Percentiles rank a stretch among this genome's conserved stretches.
Evolutionary conservation across 2,797 vertebrate species (phyloP).

Genomic region (Cryptoblepharus egeriae): DNA sequence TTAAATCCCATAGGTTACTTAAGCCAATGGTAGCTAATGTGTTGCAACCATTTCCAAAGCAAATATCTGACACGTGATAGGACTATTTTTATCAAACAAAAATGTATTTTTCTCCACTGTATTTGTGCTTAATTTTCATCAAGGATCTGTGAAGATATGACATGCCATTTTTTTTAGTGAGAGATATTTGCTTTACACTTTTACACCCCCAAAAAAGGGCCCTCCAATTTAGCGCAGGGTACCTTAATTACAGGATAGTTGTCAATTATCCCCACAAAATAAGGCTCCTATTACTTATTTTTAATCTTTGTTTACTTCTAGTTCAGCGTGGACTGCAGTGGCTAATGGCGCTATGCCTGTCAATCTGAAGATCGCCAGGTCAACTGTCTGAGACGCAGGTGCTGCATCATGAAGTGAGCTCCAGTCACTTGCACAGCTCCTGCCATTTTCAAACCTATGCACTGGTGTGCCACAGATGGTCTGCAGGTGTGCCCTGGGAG

Average conservation of each 20-base stretch:
- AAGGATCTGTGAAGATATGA: not conserved
- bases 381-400: too few relatives aligned
- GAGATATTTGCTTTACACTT: not conserved
- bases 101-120: not conserved
- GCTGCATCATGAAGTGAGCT: too few relatives aligned
- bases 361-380: too few relatives aligned
- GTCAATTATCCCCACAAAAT: not conserved
- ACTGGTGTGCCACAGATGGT: too few relatives aligned
- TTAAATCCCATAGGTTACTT: constrained; percentile 35
- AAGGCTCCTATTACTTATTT: not conserved
- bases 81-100: not conserved
- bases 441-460: too few relatives aligned
- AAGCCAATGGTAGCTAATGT: not conserved
- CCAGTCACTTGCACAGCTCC: too few relatives aligned
- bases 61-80: not conserved
- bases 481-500: too few relatives aligned
- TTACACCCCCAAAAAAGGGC: not conserved
- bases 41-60: constrained; percentile 20
- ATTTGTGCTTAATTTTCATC: not conserved
- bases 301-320: not conserved
- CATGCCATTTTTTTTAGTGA: not conserved
- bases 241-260: not conserved
- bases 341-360: too few relatives aligned
- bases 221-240: not conserved
- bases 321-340: not conserved